Evolutionary conservation across 1,140 invertebrate genomes (phyloP), one percentile per base, ranked within the genome.

Genomic region (Aculops lycopersici): DNA sequence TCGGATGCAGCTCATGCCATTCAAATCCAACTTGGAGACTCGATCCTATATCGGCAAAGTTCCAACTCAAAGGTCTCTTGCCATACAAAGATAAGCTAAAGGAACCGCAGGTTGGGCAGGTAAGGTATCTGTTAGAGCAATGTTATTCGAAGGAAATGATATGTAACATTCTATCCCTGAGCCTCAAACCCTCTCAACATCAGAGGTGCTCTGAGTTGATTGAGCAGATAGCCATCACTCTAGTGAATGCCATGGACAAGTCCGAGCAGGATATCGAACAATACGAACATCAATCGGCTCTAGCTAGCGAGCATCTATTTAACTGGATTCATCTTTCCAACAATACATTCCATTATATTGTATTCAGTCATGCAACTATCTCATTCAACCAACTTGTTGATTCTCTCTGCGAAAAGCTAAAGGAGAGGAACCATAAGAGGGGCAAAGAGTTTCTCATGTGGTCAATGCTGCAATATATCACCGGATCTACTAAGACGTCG

Each of bases 141-240:
- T 80, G 81, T 0, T 92, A 92, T 55, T 88, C 81, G 1, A 66
- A 79, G 45, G 86, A 94, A 50, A 86, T 90, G 74, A 78, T 90
- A 41, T 86, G 76, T 45, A 74, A 71, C 1, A 88, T 92, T 75
- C 60, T 94, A 16, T 77, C 79, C 35, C 58, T 92, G 8, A 81
- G 83, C 50, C 86, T 83, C 24, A 49, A 78, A 63, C 73, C 78
- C 43, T 88, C 88, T 52, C 72, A 79, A 50, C 8, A n/a, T 8
- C 24, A 31, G 8, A 62, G 79, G 14, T 88, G 78, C 55, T 67
- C 71, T 40, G 74, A 77, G 1, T 54, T 95, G 16, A 84, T 92
- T 56, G 80, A 90, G 46, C 78, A 90, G 55, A 56, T 94, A 14
- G 79, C 90, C 0, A 78, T 88, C 53, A 58, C 88, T 17, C 71